Evolutionary conservation across 2,888 invertebrate genomes (phyloP).

Genomic region (Atethmia centrago): DNA sequence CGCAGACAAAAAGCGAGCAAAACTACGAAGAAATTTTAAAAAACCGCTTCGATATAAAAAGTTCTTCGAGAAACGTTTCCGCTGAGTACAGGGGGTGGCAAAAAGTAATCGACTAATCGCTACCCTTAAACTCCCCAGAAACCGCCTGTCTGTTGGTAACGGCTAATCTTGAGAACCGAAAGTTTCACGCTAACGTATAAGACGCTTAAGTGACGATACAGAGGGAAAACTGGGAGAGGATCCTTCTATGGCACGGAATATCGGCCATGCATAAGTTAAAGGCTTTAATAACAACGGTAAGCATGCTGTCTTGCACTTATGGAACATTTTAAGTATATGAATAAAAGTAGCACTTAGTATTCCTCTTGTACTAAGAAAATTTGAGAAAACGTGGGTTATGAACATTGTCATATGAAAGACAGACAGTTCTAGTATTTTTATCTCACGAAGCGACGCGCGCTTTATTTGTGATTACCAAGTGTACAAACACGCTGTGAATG

Average conservation of each 20-base stretch:
- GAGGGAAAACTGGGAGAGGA: slow-evolving; percentile 11
- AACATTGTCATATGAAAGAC: not conserved
- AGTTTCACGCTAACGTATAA: slow-evolving; percentile 47
- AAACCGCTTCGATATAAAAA: slow-evolving; percentile 51
- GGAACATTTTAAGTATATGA: slow-evolving; percentile 16
- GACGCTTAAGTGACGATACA: slow-evolving; percentile 51
- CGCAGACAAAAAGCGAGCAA: slow-evolving; percentile 16
- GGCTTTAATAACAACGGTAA: slow-evolving; percentile 35
- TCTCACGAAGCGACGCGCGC: too few species aligned
- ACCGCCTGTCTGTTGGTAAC: slow-evolving; percentile 61
- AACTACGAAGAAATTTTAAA: slow-evolving; percentile 24
- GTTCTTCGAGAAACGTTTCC: slow-evolving; percentile 43
- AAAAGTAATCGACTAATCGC: slow-evolving; percentile 62
- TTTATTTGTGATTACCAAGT: too few species aligned
- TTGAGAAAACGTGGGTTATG: not conserved
- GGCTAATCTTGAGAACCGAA: slow-evolving; percentile 58
- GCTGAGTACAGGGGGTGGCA: slow-evolving; percentile 42
- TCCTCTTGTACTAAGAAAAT: slow-evolving; percentile 16
- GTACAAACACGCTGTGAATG: too few species aligned
- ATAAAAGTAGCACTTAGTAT: slow-evolving; percentile 14
- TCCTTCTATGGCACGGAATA: slow-evolving; percentile 36
- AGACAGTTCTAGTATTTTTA: not conserved
- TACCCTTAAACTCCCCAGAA: slow-evolving; percentile 48
- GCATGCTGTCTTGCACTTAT: slow-evolving; percentile 24
- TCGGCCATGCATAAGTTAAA: slow-evolving; percentile 46